Base-by-base conservation (phyloP, 2,113 vertebrate genomes). In the Ciconia maguari region DNA sequence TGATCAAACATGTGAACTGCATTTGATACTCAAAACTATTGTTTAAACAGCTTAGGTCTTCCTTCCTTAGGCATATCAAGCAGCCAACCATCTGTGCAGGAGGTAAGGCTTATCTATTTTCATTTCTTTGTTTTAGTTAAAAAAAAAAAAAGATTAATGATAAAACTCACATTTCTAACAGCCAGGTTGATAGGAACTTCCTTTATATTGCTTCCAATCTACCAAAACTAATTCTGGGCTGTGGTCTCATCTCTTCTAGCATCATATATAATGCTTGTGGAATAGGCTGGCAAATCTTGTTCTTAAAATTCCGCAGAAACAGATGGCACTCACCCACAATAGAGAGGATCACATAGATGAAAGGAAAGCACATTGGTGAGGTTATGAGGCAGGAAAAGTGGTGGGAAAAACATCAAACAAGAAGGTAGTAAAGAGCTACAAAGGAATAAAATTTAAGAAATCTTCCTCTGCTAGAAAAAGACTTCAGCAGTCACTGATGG, bases 251-350 rank as follows among this genome's bases (percentile, higher is more conserved):
- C 55, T 90, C 61, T 87, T 74, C 60, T 32, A 94, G 21, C 71
- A 86, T 60, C 42, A 66, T 30, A 90, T 24, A 64, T 49, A 90
- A 77, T 18, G 32, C n/a, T 78, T 29, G 10, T 38, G n/a, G 55
- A 90, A 71, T 46, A 85, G 65, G 77, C 69, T 83, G 68, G 80
- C 54, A 90, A 92, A 74, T 49, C 54, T 70, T 57, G 18, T 57
- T 71, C 64, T 94, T 90, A 75, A 75, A 83, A 93, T n/a, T 80
- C 86, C 38, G 25, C 79, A 92, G 90, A 94, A 95, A 94, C 92
- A 96, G 92, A 95, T 90, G 92, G 85, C 55, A 66, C 32, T 46
- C 75, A 61, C 89, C 52, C 79, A 81, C 61, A 83, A 68, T 1
- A 78, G 38, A 86, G n/a, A 87, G 13, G 27, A 91, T 78, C 41